Evolutionary conservation across 1,140 invertebrate genomes (phyloP).

Genomic region (Elysia chlorotica): DNA sequence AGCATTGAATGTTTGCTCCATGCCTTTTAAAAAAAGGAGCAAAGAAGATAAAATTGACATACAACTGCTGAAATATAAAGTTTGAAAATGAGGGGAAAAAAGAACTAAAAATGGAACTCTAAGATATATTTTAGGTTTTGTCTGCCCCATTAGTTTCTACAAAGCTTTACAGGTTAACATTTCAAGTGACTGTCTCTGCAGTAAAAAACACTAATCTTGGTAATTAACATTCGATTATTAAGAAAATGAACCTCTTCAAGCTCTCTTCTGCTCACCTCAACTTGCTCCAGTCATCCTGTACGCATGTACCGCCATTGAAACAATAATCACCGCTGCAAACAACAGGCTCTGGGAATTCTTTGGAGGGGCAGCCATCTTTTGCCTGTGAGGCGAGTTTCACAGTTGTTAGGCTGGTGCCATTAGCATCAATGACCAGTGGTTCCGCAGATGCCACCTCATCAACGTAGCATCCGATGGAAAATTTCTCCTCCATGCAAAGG

Average conservation of each 20-base stretch:
- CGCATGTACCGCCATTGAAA: conserved; percentile 91
- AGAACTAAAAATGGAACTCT: no score
- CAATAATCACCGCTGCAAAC: conserved; percentile 88
- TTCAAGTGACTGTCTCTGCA: no score
- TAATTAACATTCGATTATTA: no score
- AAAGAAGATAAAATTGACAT: no score
- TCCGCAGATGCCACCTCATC: conserved; percentile 77
- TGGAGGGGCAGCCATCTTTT: conserved; percentile 70
- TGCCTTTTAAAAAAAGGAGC: no score
- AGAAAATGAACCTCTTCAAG: no score
- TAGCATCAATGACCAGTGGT: conserved; percentile 95
- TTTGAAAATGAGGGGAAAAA: no score
- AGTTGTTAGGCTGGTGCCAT: conserved; percentile 92
- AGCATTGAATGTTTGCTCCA: no score
- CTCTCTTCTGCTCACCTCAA: conserved; percentile 74
- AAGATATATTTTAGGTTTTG: no score
- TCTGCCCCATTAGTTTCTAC: background rate
- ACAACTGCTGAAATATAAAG: no score
- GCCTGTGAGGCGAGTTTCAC: conserved; percentile 86
- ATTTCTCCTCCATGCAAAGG: conserved; percentile 93
- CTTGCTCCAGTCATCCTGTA: conserved; percentile 77
- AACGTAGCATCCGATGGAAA: conserved; percentile 92
- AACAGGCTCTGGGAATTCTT: conserved; percentile 37
- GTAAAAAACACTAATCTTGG: no score
- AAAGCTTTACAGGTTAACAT: background rate